Evolutionary conservation across 2,888 invertebrate genomes (phyloP).

Genomic region (Pemphredon lugubris): DNA sequence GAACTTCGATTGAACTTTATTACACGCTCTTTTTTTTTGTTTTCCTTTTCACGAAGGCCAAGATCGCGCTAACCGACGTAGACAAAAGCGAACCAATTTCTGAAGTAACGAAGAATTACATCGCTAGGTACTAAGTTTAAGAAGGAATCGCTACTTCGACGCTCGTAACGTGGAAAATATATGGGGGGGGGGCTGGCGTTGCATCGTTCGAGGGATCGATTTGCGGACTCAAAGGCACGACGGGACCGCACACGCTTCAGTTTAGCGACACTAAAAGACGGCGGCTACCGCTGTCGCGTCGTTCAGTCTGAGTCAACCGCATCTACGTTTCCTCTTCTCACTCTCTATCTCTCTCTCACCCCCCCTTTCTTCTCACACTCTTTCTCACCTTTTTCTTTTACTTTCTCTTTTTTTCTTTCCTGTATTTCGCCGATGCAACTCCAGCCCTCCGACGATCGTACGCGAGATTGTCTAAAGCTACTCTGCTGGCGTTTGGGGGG

Average conservation of each 20-base stretch:
- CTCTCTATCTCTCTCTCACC: no score
- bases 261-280: conserved; percentile 6
- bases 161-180: conserved; percentile 58
- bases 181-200: conserved; percentile 35
- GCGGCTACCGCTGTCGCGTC: conserved; percentile 7
- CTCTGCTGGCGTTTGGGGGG: conserved; percentile 22
- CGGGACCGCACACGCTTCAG: conserved; percentile 16
- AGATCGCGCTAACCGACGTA: conserved; percentile 54
- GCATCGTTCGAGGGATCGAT: conserved; percentile 18
- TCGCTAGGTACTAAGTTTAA: conserved; percentile 52
- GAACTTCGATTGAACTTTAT: conserved; percentile 75
- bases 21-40: conserved; percentile 56
- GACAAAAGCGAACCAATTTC: conserved; percentile 56
- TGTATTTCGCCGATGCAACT: conserved; percentile 11
- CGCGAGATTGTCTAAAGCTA: conserved; percentile 64
- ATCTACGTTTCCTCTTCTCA: no score
- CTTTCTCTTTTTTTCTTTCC: conserved; percentile 7
- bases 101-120: conserved; percentile 57
- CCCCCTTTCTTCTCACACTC: no score
- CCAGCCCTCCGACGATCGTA: conserved; percentile 33
- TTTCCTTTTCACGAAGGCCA: conserved; percentile 58
- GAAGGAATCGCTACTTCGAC: conserved; percentile 54
- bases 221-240: conserved; percentile 40
- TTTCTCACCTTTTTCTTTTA: neutral
- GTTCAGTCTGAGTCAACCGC: conserved; percentile 14